Evolutionary conservation across 2,113 vertebrate species (phyloP).

Genomic region (Pachypanchax playfairii): DNA sequence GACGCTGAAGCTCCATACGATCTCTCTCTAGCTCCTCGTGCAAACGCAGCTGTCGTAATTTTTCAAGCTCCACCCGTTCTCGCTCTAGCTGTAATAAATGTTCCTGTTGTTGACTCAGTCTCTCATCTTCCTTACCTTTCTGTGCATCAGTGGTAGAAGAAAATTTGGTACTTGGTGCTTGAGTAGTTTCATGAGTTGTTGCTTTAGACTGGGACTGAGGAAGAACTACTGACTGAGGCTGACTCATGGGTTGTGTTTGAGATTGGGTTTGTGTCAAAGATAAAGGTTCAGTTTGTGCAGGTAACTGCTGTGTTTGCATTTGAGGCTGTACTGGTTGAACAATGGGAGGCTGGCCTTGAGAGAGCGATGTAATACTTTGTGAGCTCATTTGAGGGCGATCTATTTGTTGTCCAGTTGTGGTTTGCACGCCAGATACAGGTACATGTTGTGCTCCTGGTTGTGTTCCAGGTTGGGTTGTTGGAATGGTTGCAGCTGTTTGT

Average conservation of each 20-base stretch:
- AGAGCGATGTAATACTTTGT: constrained; percentile 47
- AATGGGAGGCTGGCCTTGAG: constrained; percentile 56
- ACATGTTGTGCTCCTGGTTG: constrained; percentile 52
- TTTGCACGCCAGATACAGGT: constrained; percentile 52
- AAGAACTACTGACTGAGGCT: constrained; percentile 59
- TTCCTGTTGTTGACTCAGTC: constrained; percentile 92
- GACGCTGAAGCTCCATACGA: constrained; percentile 90
- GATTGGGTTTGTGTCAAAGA: constrained; percentile 72
- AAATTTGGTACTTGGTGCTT: constrained; percentile 39
- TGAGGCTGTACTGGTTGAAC: constrained; percentile 57
- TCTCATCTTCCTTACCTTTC: constrained; percentile 88
- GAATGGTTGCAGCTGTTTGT: constrained; percentile 56
- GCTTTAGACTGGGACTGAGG: constrained; percentile 66
- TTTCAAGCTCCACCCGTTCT: constrained; percentile 94
- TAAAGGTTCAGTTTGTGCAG: constrained; percentile 75
- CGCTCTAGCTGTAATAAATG: constrained; percentile 92
- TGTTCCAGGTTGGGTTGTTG: constrained; percentile 52
- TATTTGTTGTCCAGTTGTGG: constrained; percentile 65
- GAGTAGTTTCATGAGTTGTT: constrained; percentile 39
- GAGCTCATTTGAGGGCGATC: constrained; percentile 62
- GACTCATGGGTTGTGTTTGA: constrained; percentile 63
- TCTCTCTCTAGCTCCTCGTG: constrained; percentile 97
- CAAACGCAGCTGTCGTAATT: constrained; percentile 90
- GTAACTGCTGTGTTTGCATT: constrained; percentile 71
- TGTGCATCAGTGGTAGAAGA: constrained; percentile 79